These are phyloP conservation scores for Temnopleurus reevesii DNA, from an alignment of 53 echinoderm and acorn worm species.

Conservation along the genomic window DNA sequence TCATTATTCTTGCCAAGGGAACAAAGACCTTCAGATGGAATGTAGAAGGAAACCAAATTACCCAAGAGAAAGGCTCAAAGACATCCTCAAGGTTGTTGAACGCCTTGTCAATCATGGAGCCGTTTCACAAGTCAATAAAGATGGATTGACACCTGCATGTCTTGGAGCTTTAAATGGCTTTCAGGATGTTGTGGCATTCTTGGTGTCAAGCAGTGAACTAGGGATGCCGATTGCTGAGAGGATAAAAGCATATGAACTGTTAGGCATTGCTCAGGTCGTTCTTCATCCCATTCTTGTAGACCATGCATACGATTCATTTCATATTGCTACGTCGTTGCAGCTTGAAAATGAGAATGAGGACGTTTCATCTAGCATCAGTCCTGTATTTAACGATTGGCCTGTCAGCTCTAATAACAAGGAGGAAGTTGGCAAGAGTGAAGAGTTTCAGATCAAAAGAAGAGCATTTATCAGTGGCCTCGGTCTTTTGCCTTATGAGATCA, in stretches of 20 bases:
- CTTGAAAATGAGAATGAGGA: not conserved
- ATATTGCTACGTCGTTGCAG: not conserved
- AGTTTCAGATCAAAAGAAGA: not conserved
- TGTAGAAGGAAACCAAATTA: not conserved
- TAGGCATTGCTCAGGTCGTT: not conserved
- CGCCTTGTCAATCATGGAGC: not conserved
- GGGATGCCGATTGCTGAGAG: not conserved
- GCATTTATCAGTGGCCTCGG: not conserved
- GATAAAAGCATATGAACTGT: slow-evolving; percentile 1
- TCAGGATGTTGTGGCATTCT: not conserved
- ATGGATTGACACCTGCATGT: not conserved
- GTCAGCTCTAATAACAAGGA: not conserved
- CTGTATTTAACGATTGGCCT: no score
- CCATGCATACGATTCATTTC: not conserved
- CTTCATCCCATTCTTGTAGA: not conserved
- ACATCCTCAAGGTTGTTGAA: not conserved
- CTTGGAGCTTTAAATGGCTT: not conserved
- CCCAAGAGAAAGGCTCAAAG: not conserved
- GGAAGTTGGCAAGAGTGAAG: not conserved
- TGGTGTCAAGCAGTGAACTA: not conserved
- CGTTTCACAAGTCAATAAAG: not conserved
- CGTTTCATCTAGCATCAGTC: no score
- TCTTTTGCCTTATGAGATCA: not conserved
- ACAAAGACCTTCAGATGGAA: not conserved
- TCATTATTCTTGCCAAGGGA: not conserved